These are phyloP conservation scores for Chelonoidis abingdonii DNA, from an alignment of 2,113 vertebrate genomes.

Conservation along the genomic window DNA sequence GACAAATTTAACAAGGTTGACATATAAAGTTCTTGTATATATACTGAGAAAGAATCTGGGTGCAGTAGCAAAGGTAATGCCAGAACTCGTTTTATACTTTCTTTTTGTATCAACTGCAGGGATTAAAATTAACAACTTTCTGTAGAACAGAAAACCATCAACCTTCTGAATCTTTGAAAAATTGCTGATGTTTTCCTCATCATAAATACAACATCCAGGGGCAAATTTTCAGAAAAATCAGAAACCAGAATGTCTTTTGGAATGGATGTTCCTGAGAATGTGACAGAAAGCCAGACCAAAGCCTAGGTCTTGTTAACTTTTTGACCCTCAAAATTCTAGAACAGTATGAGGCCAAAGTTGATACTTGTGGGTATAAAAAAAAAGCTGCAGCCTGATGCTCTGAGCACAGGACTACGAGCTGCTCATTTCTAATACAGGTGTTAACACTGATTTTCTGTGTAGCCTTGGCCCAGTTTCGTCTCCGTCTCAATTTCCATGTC, in stretches of 20 bases:
- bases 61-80: background rate
- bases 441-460: background rate
- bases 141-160: background rate
- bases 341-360: background rate
- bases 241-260: background rate
- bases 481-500: background rate
- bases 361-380: background rate
- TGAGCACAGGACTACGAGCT: background rate
- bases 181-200: background rate
- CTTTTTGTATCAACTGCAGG: background rate
- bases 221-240: background rate
- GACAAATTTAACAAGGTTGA: background rate
- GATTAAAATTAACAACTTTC: conserved; percentile 3
- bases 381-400: background rate
- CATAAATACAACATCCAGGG: background rate
- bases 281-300: background rate
- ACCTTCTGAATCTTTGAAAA: background rate
- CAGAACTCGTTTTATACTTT: background rate
- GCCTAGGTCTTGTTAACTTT: background rate
- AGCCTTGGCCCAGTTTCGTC: background rate
- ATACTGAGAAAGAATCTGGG: background rate
- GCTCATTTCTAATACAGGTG: background rate
- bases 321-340: background rate
- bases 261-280: background rate
- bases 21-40: background rate